Evolutionary conservation across 2,888 invertebrate species (phyloP).

Genomic region (Crepidodera aurea): DNA sequence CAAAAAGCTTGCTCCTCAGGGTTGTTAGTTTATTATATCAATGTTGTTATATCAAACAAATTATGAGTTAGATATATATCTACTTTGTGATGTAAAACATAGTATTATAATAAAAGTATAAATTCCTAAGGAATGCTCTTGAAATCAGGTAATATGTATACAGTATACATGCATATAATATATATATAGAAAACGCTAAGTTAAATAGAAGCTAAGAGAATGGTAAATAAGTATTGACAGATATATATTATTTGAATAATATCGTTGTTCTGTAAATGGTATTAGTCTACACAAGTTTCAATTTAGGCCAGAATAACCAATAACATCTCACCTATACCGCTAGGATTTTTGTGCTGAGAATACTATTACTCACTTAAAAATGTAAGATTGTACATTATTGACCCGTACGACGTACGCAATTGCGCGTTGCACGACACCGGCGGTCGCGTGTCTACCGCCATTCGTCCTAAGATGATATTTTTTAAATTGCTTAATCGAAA

Average conservation of each 20-base stretch:
- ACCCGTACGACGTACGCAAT: constrained; percentile 46
- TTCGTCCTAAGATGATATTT: constrained; percentile 10
- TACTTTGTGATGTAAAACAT: constrained; percentile 10
- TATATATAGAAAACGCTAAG: constrained; percentile 56
- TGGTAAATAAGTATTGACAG: constrained; percentile 61
- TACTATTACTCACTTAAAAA: constrained; percentile 48
- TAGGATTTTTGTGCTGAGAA: constrained; percentile 51
- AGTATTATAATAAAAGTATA: constrained; percentile 11
- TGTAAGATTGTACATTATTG: constrained; percentile 49
- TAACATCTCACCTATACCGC: constrained; percentile 56
- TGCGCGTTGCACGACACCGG: constrained; percentile 38
- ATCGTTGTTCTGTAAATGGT: constrained; percentile 64
- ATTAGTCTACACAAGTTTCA: constrained; percentile 63
- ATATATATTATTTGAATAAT: constrained; percentile 61
- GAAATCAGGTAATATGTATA: constrained; percentile 28
- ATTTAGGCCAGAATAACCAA: constrained; percentile 62
- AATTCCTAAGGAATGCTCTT: constrained; percentile 28
- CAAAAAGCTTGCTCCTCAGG: neutral
- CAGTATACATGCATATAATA: constrained; percentile 26
- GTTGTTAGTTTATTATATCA: neutral
- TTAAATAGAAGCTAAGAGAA: constrained; percentile 61
- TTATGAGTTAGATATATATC: neutral
- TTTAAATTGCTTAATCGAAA: neutral
- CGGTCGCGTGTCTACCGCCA: constrained; percentile 20
- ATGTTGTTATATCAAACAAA: neutral